Evolutionary conservation across 1,140 invertebrate genomes (phyloP).

Genomic region (Drosophila ohnishii): DNA sequence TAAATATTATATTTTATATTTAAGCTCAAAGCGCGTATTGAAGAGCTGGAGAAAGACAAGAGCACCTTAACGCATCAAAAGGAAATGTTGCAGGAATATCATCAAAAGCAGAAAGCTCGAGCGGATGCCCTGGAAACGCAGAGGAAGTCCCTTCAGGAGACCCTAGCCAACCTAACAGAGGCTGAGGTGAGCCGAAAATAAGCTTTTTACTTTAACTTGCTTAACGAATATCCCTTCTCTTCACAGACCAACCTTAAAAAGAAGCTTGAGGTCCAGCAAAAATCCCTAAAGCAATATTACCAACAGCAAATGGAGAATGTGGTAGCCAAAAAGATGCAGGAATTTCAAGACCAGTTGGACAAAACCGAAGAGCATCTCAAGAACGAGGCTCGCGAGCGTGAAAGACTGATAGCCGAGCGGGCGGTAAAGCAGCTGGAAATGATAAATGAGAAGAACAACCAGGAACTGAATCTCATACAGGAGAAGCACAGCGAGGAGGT

Average conservation of each 20-base stretch:
- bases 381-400: constrained; percentile 86
- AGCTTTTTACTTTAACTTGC: neutral
- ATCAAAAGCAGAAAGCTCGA: constrained; percentile 74
- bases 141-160: constrained; percentile 71
- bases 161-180: constrained; percentile 67
- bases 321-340: constrained; percentile 89
- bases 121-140: constrained; percentile 69
- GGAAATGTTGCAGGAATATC: constrained; percentile 77
- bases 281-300: constrained; percentile 88
- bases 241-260: constrained; percentile 79
- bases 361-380: constrained; percentile 86
- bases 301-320: constrained; percentile 91
- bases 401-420: constrained; percentile 87
- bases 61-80: constrained; percentile 65
- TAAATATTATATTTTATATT: neutral
- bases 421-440: constrained; percentile 88
- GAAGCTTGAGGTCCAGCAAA: constrained; percentile 87
- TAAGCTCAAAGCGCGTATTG: constrained; percentile 58
- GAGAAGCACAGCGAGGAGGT: constrained; percentile 91
- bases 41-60: constrained; percentile 71
- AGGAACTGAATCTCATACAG: constrained; percentile 89
- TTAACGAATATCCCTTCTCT: neutral
- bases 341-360: constrained; percentile 90
- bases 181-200: constrained; percentile 57
- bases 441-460: constrained; percentile 89